Evolutionary conservation across 2,797 vertebrate species (phyloP).

Genomic region (Stomatorhinus walkeri): DNA sequence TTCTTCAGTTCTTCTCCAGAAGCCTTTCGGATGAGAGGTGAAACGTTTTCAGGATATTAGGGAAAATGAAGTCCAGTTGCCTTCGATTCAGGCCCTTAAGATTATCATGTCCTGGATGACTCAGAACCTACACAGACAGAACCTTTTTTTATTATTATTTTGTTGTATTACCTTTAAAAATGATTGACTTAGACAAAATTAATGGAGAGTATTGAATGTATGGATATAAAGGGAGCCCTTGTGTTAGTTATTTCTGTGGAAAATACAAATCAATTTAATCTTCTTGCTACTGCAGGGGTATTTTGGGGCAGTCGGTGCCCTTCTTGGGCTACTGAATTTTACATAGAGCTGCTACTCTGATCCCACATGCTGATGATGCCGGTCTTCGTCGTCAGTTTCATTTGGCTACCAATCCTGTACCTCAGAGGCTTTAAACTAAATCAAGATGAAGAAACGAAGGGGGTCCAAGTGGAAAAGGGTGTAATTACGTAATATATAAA

Average conservation of each 20-base stretch:
- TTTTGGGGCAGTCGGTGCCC: conserved; percentile 72
- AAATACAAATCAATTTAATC: not conserved
- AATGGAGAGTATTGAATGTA: not conserved
- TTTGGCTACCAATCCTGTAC: not conserved
- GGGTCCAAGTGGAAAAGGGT: not conserved
- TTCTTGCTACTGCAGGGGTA: conserved; percentile 55
- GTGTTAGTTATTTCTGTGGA: not conserved
- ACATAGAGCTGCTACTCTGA: conserved; percentile 46
- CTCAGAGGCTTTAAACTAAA: not conserved
- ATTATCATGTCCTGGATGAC: not conserved
- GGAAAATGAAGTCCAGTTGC: not conserved
- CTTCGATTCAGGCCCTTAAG: not conserved
- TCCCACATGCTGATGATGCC: not conserved
- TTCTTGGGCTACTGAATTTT: conserved; percentile 70
- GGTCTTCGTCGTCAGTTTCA: not conserved
- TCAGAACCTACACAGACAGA: not conserved
- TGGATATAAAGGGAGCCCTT: not conserved
- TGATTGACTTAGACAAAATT: not conserved
- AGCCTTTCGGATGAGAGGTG: not conserved
- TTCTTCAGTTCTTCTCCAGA: not conserved
- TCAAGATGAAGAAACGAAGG: not conserved
- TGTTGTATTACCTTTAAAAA: not conserved
- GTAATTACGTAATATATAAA: not conserved
- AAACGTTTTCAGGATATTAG: not conserved
- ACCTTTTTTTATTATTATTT: not conserved